Percentiles rank a stretch among this genome's conserved stretches.
Conservation (phyloP, 2,888 invertebrate species). For the Camptogramma bilineatum region DNA sequence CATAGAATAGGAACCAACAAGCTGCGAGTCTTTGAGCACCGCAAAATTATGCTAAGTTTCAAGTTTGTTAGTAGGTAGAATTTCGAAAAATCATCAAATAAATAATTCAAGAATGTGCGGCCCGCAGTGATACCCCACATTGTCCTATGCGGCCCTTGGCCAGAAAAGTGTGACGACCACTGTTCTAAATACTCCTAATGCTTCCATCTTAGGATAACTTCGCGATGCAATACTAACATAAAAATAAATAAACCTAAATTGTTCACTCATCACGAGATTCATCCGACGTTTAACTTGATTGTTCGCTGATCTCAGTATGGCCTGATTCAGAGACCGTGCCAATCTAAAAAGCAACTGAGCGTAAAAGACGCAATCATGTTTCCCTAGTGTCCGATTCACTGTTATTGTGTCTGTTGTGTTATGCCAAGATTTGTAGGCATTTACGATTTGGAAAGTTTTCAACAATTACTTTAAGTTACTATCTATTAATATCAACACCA, state of each 20-base stretch:
- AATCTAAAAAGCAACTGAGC: conserved; percentile 31
- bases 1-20: too few species aligned
- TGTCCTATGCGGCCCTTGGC: too few species aligned
- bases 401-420: conserved; percentile 8
- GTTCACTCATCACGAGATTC: neutral
- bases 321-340: conserved; percentile 27
- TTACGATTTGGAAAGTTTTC: neutral
- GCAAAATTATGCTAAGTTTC: too few species aligned
- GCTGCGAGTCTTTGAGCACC: too few species aligned
- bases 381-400: conserved; percentile 17
- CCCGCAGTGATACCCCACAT: too few species aligned
- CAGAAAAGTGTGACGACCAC: too few species aligned
- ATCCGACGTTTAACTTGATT: conserved; percentile 1
- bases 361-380: conserved; percentile 21
- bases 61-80: too few species aligned
- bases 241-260: neutral
- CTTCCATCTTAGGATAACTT: neutral
- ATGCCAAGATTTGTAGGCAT: neutral
- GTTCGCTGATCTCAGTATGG: conserved; percentile 14
- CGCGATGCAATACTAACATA: neutral
- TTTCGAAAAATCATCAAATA: too few species aligned
- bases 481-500: too few species aligned
- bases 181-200: too few species aligned
- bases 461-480: neutral
- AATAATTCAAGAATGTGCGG: too few species aligned